These are phyloP conservation scores for Acronicta alni DNA, from an alignment of 2,888 invertebrate species.

Conservation along the genomic window DNA sequence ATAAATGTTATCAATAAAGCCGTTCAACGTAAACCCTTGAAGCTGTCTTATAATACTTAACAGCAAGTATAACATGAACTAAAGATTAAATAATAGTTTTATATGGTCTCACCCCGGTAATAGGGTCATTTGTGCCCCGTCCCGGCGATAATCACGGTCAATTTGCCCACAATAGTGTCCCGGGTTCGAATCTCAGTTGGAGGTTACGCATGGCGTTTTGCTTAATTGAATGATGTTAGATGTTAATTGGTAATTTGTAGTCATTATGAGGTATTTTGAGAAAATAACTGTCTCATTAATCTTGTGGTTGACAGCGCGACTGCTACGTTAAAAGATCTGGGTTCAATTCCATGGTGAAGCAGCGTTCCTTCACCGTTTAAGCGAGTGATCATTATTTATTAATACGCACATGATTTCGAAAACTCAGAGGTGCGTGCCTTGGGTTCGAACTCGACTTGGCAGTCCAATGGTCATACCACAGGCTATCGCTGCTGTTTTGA, in stretches of 20 bases:
- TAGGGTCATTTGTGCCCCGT: slow-evolving; percentile 40
- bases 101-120: slow-evolving; percentile 32
- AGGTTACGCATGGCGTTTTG: slow-evolving; percentile 19
- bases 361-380: no score
- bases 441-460: no score
- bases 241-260: background rate
- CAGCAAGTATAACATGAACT: slow-evolving; percentile 14
- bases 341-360: no score
- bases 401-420: no score
- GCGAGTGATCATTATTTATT: no score
- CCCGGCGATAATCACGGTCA: slow-evolving; percentile 43
- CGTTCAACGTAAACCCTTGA: background rate
- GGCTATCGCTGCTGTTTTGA: no score
- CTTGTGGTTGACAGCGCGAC: no score
- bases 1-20: no score
- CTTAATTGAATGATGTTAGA: slow-evolving; percentile 26
- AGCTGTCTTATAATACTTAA: background rate
- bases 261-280: background rate
- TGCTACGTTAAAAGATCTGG: no score
- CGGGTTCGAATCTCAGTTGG: slow-evolving; percentile 25
- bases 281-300: no score
- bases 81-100: slow-evolving; percentile 43
- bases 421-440: no score
- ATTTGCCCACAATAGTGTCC: slow-evolving; percentile 45
- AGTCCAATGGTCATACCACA: no score